Conservation (phyloP, 2,888 invertebrate species). For the Minunthozetes semirufus region DNA sequence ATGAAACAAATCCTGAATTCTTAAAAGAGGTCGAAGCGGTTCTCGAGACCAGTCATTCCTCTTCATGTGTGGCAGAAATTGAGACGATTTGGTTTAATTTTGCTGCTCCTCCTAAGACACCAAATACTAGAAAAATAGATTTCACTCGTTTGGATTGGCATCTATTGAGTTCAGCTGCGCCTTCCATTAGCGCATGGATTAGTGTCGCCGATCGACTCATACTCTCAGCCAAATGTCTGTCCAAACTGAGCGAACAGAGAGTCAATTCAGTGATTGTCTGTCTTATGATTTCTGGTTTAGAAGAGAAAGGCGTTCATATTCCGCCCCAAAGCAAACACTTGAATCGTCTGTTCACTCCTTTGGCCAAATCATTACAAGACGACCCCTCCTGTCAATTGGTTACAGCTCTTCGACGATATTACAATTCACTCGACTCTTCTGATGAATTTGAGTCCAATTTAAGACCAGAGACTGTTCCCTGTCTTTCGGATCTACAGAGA, state of each 20-base stretch:
- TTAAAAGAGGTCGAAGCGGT: slow-evolving; percentile 17
- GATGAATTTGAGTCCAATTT: slow-evolving; percentile 73
- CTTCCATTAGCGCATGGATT: slow-evolving; percentile 96
- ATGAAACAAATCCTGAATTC: slow-evolving; percentile 19
- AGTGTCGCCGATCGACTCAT: slow-evolving; percentile 80
- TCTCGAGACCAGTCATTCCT: slow-evolving; percentile 44
- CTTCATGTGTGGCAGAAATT: slow-evolving; percentile 79
- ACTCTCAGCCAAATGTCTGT: slow-evolving; percentile 43
- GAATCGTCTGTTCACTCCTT: slow-evolving; percentile 64
- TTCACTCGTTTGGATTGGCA: slow-evolving; percentile 95
- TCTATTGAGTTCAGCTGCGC: slow-evolving; percentile 85
- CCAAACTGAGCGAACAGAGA: slow-evolving; percentile 59
- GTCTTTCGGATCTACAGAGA: slow-evolving; percentile 47
- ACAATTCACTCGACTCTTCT: slow-evolving; percentile 64
- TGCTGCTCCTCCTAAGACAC: slow-evolving; percentile 89
- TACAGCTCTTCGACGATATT: slow-evolving; percentile 75
- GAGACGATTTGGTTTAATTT: slow-evolving; percentile 94
- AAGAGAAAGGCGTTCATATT: slow-evolving; percentile 73
- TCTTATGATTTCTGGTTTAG: slow-evolving; percentile 88
- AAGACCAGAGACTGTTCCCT: slow-evolving; percentile 73
- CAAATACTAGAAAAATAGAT: slow-evolving; percentile 87
- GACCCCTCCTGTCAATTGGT: slow-evolving; percentile 92
- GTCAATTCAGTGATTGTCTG: slow-evolving; percentile 73
- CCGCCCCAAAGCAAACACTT: slow-evolving; percentile 77
- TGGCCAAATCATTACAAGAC: slow-evolving; percentile 83